Percentiles rank a stretch among this genome's conserved stretches.
These are phyloP conservation scores for Limnephilus lunatus DNA, from an alignment of 2,888 invertebrate genomes.

Conservation along the genomic window DNA sequence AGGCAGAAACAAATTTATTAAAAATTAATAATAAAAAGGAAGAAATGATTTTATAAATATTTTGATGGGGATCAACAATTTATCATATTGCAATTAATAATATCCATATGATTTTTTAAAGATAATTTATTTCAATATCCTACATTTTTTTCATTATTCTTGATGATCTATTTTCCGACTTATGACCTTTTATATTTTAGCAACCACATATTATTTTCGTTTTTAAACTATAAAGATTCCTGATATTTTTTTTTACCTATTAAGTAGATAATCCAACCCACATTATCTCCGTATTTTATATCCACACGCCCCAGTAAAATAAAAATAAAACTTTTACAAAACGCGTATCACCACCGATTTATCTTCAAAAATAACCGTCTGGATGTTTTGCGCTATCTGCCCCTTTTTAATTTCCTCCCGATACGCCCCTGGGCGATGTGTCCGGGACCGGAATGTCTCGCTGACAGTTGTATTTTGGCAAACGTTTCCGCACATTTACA, in stretches of 20 bases:
- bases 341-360: background rate
- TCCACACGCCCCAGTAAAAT: background rate
- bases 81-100: too few relatives aligned
- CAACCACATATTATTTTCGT: background rate
- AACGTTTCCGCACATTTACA: slow-evolving; percentile 57
- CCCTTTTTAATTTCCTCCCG: slow-evolving; percentile 58
- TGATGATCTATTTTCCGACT: background rate
- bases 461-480: slow-evolving; percentile 64
- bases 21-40: too few relatives aligned
- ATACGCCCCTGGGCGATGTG: slow-evolving; percentile 53
- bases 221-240: background rate
- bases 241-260: background rate
- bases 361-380: background rate
- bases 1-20: too few relatives aligned
- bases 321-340: slow-evolving; percentile 2
- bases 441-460: slow-evolving; percentile 58
- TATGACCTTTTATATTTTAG: background rate
- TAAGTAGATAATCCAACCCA: background rate
- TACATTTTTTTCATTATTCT: too few relatives aligned
- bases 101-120: too few relatives aligned
- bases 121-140: too few relatives aligned
- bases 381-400: background rate
- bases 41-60: background rate
- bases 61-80: background rate
- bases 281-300: background rate